Conservation (phyloP, 2,113 vertebrate species). For the Mus spicilegus region DNA sequence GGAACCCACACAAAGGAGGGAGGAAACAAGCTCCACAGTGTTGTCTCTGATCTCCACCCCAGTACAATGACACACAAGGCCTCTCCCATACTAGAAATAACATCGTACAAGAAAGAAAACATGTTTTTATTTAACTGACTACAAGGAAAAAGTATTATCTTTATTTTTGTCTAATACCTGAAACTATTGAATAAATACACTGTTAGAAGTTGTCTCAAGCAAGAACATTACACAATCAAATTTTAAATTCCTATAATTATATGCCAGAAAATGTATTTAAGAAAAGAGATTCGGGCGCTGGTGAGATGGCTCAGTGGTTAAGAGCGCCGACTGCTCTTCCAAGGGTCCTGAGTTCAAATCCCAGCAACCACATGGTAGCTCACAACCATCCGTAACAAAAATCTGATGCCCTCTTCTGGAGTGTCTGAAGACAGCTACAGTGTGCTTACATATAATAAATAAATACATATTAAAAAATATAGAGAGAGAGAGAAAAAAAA, state of each 20-base stretch:
- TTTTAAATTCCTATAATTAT: background rate
- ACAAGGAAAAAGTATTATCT: background rate
- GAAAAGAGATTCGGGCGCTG: too few species aligned
- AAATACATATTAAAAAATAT: too few species aligned
- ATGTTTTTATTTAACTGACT: background rate
- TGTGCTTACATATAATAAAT: too few species aligned
- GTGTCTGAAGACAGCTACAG: too few species aligned
- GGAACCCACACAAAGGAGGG: background rate
- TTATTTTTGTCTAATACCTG: background rate
- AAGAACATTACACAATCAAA: background rate
- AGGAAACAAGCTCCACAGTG: background rate
- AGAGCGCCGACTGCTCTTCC: too few species aligned
- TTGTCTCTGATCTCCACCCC: background rate
- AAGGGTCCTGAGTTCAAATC: too few species aligned
- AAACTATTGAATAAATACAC: background rate
- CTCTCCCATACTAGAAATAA: background rate
- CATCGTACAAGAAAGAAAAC: background rate
- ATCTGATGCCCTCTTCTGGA: too few species aligned
- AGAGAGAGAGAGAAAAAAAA: too few species aligned
- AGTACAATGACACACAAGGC: background rate
- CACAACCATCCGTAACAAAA: too few species aligned
- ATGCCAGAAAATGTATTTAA: background rate
- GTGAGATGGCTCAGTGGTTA: too few species aligned
- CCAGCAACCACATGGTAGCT: too few species aligned
- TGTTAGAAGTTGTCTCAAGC: background rate